Base-by-base conservation (phyloP, 1,140 invertebrate species). In the Aphaenogaster rudis region DNA sequence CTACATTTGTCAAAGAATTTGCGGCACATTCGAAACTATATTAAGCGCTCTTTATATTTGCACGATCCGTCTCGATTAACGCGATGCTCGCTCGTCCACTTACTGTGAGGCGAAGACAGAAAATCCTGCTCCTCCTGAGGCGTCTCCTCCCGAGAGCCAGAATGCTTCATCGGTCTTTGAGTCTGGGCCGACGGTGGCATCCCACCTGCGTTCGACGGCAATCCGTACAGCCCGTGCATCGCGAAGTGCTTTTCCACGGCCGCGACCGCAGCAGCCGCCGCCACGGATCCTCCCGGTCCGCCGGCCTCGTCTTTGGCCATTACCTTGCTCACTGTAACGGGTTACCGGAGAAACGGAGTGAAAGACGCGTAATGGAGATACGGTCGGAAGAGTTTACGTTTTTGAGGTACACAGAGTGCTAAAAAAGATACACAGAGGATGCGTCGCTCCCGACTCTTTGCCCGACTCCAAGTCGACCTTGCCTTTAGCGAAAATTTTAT, bases 181-280 rank as follows among this genome's bases (percentile, higher is more conserved):
- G 93, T 91, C 69, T 95, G 95, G 59, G 94, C 93, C 61, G 95
- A 94, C 8, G 95, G 93, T 39, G 61, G 94, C 93, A 91, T 94
- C 28, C 93, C 90, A 39, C 94, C 94, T n/a, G 94, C 87, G 61
- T 88, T 95, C 72, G 94, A 92, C 28, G 94, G 94, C 74, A 94
- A 86, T 64, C 93, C 92, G 64, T 95, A 95, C 64, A 94, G 95
- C 78, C 93, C 95, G 80, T 94, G 95, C 93, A 95, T 95, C 66
- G 93, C 95, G 88, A 95, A 96, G 78, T 95, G 95, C 79, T 95
- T 96, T 77, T 96, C 96, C 45, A 94, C 94, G 28, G 92, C 94
- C 6, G 93, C 94, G 72, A 93, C 94, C 39, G 94, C 94, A 21
- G 93, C 93, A 2, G 94, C 93, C 13, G 93, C 91, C 5, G 93